Evolutionary conservation across 2,888 invertebrate genomes (phyloP), one percentile per base, ranked within the genome.

Genomic region (Perizoma affinitatum): DNA sequence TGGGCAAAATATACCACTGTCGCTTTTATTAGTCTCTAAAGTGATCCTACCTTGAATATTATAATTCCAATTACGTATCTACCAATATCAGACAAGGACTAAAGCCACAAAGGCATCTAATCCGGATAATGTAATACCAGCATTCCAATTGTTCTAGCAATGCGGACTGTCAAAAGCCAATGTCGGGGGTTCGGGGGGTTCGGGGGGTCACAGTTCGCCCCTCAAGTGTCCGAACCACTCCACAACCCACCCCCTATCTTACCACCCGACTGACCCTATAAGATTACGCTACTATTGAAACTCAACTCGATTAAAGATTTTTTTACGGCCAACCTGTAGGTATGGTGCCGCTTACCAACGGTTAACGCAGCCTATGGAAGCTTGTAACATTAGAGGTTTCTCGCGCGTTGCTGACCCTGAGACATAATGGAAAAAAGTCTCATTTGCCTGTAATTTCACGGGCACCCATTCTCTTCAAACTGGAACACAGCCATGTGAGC

Each of bases 111-210:
- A 60, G 63, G 48, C 44, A 58, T 52, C 61, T 50, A 65, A 63
- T 63, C 11, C 58, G 52, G 54, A 65, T 65, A 66, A 67, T 69
- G 67, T 68, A 67, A 69, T 69, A 66, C 60, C 69, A 62, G 67
- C 70, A 79, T 79, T 76, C 78, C 79, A 56, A 69, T 67, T 68
- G 66, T 68, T 65, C 73, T 78, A 80, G 83, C 86, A 78, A 81
- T 86, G 86, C 81, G 83, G 85, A 86, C 90, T 87, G 90, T 88
- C 90, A 90, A 90, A 90, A 88, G 90, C 88, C 85, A 72, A 77
- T 74, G 79, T 68, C 75, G 76, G 77, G 67, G 58, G 70, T 72
- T 69, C 70, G 75, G 76, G 77, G 67, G 58, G 70, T 72, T 69
- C 70, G 75, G 44, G 79, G 22, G 84, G 82, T 83, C 85, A 70